These are phyloP conservation scores for Gari tellinella DNA, from an alignment of 2,888 invertebrate species.

Conservation along the genomic window DNA sequence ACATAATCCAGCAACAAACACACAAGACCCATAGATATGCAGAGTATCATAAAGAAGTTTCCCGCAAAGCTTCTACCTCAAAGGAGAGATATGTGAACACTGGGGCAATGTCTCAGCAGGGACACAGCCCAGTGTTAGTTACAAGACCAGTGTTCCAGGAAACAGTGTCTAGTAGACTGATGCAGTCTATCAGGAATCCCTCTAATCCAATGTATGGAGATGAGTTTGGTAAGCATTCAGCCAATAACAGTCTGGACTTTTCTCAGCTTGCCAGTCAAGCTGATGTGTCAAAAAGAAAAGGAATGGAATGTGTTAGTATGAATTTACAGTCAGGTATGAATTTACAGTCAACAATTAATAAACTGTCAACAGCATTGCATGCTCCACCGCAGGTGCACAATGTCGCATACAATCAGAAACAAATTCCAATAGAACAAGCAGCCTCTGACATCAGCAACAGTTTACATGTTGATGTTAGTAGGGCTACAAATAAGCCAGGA, in stretches of 20 bases:
- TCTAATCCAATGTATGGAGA: slow-evolving; percentile 27
- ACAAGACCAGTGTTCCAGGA: slow-evolving; percentile 23
- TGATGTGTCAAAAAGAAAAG: slow-evolving; percentile 11
- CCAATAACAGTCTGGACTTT: slow-evolving; percentile 37
- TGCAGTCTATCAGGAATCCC: slow-evolving; percentile 33
- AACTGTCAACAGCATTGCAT: slow-evolving; percentile 45
- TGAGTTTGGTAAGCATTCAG: slow-evolving; percentile 51
- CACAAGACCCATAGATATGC: slow-evolving; percentile 24
- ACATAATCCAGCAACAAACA: slow-evolving; percentile 47
- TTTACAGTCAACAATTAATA: slow-evolving; percentile 50
- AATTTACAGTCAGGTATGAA: slow-evolving; percentile 47
- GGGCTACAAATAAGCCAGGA: too few species aligned
- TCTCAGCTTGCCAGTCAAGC: slow-evolving; percentile 47
- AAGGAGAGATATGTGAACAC: slow-evolving; percentile 3
- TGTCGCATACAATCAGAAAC: too few species aligned
- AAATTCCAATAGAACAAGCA: too few species aligned
- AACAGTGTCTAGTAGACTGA: slow-evolving; percentile 30
- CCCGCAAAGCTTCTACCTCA: slow-evolving; percentile 17
- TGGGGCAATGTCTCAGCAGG: slow-evolving; percentile 2
- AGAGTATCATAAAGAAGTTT: slow-evolving; percentile 11
- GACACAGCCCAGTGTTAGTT: slow-evolving; percentile 2
- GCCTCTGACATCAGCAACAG: too few species aligned
- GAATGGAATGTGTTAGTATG: slow-evolving; percentile 22
- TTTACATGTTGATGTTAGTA: too few species aligned
- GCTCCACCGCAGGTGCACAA: slow-evolving; percentile 1